A percentile compares a stretch with the other conserved stretches of the same genome.
These are phyloP conservation scores for Istiophorus platypterus DNA, from an alignment of 2,113 vertebrate genomes.

Conservation along the genomic window DNA sequence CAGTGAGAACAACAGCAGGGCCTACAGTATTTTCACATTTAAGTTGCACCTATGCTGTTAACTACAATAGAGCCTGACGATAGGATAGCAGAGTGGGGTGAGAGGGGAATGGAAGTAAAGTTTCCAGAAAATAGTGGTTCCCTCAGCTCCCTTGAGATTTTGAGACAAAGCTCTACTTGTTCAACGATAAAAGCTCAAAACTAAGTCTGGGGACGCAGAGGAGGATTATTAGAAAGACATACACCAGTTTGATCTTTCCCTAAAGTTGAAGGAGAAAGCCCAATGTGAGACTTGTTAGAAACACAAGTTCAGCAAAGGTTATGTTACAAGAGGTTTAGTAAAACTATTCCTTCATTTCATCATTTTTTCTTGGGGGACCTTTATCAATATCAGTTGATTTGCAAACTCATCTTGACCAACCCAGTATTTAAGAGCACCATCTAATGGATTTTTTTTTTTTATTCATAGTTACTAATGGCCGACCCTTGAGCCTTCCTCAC, in stretches of 20 bases:
- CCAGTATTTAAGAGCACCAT: too few relatives aligned
- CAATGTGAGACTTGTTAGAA: slow-evolving; percentile 4
- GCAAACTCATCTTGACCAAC: too few relatives aligned
- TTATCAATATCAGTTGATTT: too few relatives aligned
- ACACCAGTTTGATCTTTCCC: background rate
- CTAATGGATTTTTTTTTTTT: too few relatives aligned
- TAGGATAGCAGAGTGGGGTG: background rate
- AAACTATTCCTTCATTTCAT: too few relatives aligned
- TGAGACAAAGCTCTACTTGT: background rate
- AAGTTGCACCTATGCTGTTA: background rate
- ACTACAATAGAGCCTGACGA: accelerated
- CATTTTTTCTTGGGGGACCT: too few relatives aligned
- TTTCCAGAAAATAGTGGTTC: slow-evolving; percentile 14
- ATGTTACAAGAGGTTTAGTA: background rate
- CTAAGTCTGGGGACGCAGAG: slow-evolving; percentile 12
- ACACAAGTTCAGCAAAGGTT: background rate
- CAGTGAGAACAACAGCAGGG: background rate
- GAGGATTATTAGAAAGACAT: slow-evolving; percentile 34
- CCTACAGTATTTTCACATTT: background rate
- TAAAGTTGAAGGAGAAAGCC: slow-evolving; percentile 5
- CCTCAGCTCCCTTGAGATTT: slow-evolving; percentile 28
- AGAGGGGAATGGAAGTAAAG: slow-evolving; percentile 10
- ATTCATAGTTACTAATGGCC: too few relatives aligned
- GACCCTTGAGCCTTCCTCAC: background rate
- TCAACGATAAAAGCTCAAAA: slow-evolving; percentile 17